Conservation (phyloP, 2,113 vertebrate species). For the Microcebus ravelobensis region DNA sequence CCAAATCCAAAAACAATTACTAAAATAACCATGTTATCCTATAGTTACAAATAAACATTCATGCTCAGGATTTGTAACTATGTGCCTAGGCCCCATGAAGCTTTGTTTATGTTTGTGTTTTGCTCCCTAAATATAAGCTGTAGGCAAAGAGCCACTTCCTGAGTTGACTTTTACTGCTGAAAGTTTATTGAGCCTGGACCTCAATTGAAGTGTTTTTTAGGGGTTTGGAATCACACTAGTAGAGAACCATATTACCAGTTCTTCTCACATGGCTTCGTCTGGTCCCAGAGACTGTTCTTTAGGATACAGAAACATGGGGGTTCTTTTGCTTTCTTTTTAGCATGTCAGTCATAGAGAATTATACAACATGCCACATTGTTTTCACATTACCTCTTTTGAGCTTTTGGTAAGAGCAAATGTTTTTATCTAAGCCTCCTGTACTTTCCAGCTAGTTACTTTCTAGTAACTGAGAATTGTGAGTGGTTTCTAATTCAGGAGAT, state of each 20-base stretch:
- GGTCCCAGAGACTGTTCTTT: background rate
- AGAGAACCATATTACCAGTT: background rate
- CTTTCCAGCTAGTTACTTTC: background rate
- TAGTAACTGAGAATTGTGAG: background rate
- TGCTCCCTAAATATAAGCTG: background rate
- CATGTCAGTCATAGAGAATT: background rate
- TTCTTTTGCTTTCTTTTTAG: background rate
- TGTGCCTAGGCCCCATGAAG: background rate
- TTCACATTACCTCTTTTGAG: background rate
- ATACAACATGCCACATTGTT: background rate
- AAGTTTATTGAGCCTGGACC: too few species aligned
- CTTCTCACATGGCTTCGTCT: background rate
- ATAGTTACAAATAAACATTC: background rate
- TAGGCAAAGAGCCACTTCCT: too few species aligned
- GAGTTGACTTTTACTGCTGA: too few species aligned
- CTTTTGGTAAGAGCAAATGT: background rate
- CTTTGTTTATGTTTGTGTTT: background rate
- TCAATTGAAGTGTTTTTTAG: too few species aligned
- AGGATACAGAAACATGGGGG: background rate
- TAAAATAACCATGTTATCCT: background rate
- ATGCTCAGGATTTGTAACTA: background rate
- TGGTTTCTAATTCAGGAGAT: background rate
- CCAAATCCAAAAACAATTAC: background rate
- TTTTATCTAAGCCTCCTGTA: slow-evolving; percentile 1
- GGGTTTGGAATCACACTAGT: background rate